phyloP scores from a whole-genome alignment of 2,888 invertebrate species.

The Aproaerema taeniolella region DNA sequence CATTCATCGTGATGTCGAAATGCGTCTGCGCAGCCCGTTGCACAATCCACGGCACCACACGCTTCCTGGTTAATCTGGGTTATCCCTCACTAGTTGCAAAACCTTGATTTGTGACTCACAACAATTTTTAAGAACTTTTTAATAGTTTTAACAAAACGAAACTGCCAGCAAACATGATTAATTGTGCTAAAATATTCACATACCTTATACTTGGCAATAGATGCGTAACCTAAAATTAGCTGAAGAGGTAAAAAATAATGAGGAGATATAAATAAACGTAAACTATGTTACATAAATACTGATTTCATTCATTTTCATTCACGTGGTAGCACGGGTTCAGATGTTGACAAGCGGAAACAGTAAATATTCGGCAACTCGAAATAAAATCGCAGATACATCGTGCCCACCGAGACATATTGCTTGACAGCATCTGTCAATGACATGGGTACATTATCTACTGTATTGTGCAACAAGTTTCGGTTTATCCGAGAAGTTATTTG shows the following conservation, averaged over 20 bases:
- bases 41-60: constrained; percentile 34
- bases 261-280: no score
- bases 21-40: constrained; percentile 26
- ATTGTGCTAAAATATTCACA: no score
- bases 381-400: constrained; percentile 3
- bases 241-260: no score
- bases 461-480: no score
- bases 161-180: no score
- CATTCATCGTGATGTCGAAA: constrained; percentile 20
- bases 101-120: neutral
- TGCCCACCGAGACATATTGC: constrained; percentile 8
- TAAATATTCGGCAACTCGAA: constrained; percentile 11
- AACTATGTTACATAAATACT: neutral
- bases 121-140: neutral
- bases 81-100: constrained; percentile 26
- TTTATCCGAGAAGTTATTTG: no score
- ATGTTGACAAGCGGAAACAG: constrained; percentile 8
- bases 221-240: no score
- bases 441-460: constrained; percentile 6
- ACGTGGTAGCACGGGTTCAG: neutral
- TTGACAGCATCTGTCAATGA: constrained; percentile 12
- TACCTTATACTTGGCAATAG: no score
- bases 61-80: constrained; percentile 50
- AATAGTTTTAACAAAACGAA: no score
- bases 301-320: constrained; percentile 7